Evolutionary conservation across 2,888 invertebrate species (phyloP), one percentile per base, ranked within the genome.

Genomic region (Entomobrya proxima): DNA sequence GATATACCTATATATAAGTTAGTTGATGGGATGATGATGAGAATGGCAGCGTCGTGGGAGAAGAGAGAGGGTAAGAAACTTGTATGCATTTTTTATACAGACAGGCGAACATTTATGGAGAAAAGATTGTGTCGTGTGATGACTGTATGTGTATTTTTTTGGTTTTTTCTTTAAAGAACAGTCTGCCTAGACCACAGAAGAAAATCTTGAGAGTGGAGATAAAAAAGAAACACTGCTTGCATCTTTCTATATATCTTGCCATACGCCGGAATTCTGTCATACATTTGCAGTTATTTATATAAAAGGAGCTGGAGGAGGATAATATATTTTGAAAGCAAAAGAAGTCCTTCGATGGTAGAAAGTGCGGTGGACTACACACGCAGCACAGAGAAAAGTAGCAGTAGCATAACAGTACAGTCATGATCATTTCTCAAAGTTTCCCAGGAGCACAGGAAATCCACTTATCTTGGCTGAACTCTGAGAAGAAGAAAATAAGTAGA

Each of bases 391-490:
- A 55, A 55, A 55, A n/a, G 24, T 7, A 47, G 47, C n/a, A 47
- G 47, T 47, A 47, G 47, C 47, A 2, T 47, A n/a, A n/a, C 3
- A 47, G 47, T 2, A 13, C 47, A 55, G n/a, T 72, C 69, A 72
- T 72, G 69, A 72, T 72, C 69, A 72, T 72, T 72, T 82, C 82
- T 75, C 74, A 82, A 82, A 82, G 75, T 81, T 80, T 82, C 82
- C 82, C 82, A 82, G 69, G 82, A 75, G 80, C 72, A 81, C 52
- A 81, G 75, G 82, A 72, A 82, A 82, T 82, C 82, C 82, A 82
- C 82, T 82, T 82, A 82, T 82, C 82, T 82, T 81, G 37, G 18
- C 24, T 47, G 13, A 75, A 75, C 64, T 58, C 44, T 55, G 74
- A 64, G 24, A 9, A 76, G n/a, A 37, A 52, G 11, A 13, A 21